Conservation (phyloP, 2,113 vertebrate genomes). For the Corythornis cristatus region DNA sequence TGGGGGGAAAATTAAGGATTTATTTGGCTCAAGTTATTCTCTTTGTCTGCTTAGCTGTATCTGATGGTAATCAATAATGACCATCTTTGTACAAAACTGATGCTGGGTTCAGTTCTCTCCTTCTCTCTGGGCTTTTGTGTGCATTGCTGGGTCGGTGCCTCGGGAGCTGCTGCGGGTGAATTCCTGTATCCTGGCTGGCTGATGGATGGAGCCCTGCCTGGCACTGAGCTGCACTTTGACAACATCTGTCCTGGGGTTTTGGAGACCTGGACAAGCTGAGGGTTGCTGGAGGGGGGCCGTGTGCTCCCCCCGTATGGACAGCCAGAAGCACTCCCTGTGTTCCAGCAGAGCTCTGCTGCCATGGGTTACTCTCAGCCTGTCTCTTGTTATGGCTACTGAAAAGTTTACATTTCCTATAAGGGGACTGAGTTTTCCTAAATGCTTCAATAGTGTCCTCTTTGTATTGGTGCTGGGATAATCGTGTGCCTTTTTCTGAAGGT, state of each 20-base stretch:
- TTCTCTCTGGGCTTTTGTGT: background rate
- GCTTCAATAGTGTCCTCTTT: background rate
- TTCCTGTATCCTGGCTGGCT: background rate
- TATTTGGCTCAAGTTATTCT: slow-evolving; percentile 44
- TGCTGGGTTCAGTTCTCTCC: background rate
- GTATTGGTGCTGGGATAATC: background rate
- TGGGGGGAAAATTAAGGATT: slow-evolving; percentile 33
- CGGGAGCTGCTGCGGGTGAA: background rate
- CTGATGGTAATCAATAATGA: slow-evolving; percentile 31
- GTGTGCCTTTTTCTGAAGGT: background rate
- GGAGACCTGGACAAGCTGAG: rapidly evolving
- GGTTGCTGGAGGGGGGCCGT: background rate
- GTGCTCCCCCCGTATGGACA: rapidly evolving
- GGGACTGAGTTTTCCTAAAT: background rate
- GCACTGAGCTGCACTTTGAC: background rate
- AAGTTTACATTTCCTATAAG: background rate
- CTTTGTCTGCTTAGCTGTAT: slow-evolving; percentile 32
- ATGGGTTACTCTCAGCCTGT: rapidly evolving
- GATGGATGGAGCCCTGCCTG: background rate
- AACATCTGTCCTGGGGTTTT: background rate
- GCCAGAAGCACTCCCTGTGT: rapidly evolving
- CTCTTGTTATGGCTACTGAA: background rate
- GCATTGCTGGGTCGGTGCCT: background rate
- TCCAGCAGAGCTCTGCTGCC: background rate
- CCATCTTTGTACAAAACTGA: background rate